Conservation (phyloP, 2,797 vertebrate genomes). For the Sternarchorhynchus goeldii region DNA sequence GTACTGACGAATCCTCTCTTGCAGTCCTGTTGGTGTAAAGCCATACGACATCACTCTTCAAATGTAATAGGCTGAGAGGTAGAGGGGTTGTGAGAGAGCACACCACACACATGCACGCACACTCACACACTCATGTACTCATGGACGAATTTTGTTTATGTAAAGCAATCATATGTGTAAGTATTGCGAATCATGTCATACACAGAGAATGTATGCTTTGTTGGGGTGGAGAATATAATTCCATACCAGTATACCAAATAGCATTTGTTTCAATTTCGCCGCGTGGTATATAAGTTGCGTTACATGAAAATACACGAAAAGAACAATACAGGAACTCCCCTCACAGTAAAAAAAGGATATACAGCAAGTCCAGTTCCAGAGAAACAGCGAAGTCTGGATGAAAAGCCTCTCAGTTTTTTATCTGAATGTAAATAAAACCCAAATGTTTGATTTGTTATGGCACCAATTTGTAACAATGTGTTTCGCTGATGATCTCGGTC, state of each 20-base stretch:
- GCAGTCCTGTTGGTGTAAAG: conserved; percentile 74
- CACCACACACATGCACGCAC: conserved; percentile 49
- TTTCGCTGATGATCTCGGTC: conserved; percentile 60
- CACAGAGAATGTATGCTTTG: conserved; percentile 76
- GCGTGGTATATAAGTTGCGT: conserved; percentile 41
- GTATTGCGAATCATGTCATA: conserved; percentile 67
- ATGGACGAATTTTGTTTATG: conserved; percentile 31
- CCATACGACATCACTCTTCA: conserved; percentile 60
- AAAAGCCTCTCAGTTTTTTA: conserved; percentile 45
- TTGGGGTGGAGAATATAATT: conserved; percentile 64
- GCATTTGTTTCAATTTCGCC: conserved; percentile 51
- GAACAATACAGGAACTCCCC: neutral
- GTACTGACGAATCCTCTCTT: conserved; percentile 70
- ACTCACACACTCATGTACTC: conserved; percentile 1
- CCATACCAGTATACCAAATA: conserved; percentile 63
- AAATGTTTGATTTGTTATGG: conserved; percentile 67
- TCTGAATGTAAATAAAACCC: conserved; percentile 79
- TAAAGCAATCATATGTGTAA: conserved; percentile 62
- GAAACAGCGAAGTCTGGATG: conserved; percentile 2
- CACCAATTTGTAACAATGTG: conserved; percentile 44
- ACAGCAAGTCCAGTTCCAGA: conserved; percentile 32
- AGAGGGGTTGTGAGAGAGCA: conserved; percentile 56
- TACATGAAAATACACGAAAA: conserved; percentile 30
- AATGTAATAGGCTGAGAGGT: conserved; percentile 61
- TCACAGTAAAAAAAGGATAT: conserved; percentile 23